Evolutionary conservation across 2,797 vertebrate species (phyloP), one percentile per base, ranked within the genome.

Genomic region (Protonibea diacanthus): DNA sequence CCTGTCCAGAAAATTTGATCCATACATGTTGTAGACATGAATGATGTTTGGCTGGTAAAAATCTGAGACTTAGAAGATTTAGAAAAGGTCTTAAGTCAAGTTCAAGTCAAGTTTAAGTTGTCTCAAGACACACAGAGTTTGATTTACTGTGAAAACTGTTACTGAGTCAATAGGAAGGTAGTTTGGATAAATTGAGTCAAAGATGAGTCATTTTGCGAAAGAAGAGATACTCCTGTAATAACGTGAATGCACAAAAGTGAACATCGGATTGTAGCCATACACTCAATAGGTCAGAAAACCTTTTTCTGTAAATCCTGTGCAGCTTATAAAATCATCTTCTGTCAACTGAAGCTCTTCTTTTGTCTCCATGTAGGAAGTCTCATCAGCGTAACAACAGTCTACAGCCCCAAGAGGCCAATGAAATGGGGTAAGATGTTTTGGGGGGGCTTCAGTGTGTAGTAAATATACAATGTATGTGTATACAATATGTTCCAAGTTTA

Each of bases 371-470:
- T 20, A 94, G 91, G 88, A 92, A 77, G 72, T 89, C 86, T 72
- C 80, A 81, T 0, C 84, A 62, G 38, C 88, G 85, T 2, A 79
- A 84, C 74, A 80, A 77, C 88, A 92, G 76, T 25, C 86, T 67
- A 63, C 84, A 70, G 12, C 76, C 78, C 18, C 81, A 65, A 18
- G 81, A 88, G 27, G 80, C 62, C 55, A 78, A 90, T 86, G 85
- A 89, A 2, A 93, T 93, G 81, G 92, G 95, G 95, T 95, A 91
- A 81, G 88, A 9, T 21, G 15, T 4, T 33, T 13, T 71, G 14
- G 33, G 0, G 40, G 0, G 0, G 5, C 4, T 71, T 70, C 44
- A 59, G 11, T 20, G 7, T 71, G 33, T 38, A 38, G 9, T 38
- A 38, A 38, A 38, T 38, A 38, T 38, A 9, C 33, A 38, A 38